Evolutionary conservation across 2,113 vertebrate species (phyloP), one percentile per base, ranked within the genome.

Genomic region (Sinosuthora webbiana): DNA sequence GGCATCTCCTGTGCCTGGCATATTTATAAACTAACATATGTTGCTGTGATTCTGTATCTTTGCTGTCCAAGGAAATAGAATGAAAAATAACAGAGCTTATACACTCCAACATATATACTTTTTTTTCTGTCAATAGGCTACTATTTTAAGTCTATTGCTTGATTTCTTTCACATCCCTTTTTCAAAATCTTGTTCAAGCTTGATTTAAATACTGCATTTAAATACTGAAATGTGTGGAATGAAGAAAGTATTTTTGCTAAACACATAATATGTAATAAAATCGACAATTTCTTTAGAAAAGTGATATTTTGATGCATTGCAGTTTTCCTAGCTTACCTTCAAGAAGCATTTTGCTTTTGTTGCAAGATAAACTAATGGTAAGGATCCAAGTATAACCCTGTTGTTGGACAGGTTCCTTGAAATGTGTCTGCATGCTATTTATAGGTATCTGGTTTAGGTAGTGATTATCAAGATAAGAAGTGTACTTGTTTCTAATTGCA

Each of bases 21-120:
- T 92, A 87, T 95, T 96, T 94, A 87, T 95, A 77, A 89, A 50
- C n/a, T 60, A 57, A 65, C 93, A 87, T 75, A 44, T 57, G 63
- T 75, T 80, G 15, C 10, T 67, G 57, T 27, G 64, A 23, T 76
- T 68, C 37, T 83, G 59, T 89, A 69, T 90, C 55, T 69, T 84
- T 16, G 37, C 11, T 88, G 7, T 91, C 41, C 57, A 70, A 70
- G 14, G 25, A 3, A 83, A 70, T 28, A 68, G 28, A 73, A 88
- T 82, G 9, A 87, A 87, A 96, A 92, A 80, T 65, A 77, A 45
- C 8, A 63, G 10, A 28, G 4, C 5, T 87, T 80, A 45, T 60
- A 13, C 6, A 42, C 56, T 8, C 15, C 11, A 52, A 20, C 2
- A 12, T 35, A 5, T 7, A 9, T 15, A 47, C 3, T 3, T 56